phyloP scores from a whole-genome alignment of 2,888 invertebrate genomes.

The Erebia epiphron region DNA sequence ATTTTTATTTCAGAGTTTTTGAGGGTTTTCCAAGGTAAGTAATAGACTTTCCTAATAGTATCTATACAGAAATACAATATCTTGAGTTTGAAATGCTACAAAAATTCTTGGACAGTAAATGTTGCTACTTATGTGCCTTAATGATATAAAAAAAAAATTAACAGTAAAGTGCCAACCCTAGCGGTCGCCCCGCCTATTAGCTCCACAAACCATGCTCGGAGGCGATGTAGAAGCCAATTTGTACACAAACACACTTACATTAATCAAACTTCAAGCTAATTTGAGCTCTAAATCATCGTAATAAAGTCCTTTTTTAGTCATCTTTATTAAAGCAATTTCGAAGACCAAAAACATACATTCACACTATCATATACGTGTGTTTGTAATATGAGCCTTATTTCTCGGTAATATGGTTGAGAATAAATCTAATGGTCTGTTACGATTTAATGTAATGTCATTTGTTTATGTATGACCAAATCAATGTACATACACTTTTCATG shows the following conservation, averaged over 20 bases:
- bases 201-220: slow-evolving; percentile 63
- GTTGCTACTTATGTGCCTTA: no score
- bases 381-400: background rate
- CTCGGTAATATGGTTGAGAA: background rate
- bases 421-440: background rate
- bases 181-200: slow-evolving; percentile 65
- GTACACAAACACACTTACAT: slow-evolving; percentile 50
- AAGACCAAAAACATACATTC: slow-evolving; percentile 26
- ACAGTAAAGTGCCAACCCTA: slow-evolving; percentile 54
- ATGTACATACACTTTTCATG: slow-evolving; percentile 1
- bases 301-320: slow-evolving; percentile 12
- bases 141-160: no score
- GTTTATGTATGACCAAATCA: slow-evolving; percentile 5
- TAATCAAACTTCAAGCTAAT: background rate
- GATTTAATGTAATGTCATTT: slow-evolving; percentile 10
- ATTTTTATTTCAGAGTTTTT: no score
- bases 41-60: no score
- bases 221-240: slow-evolving; percentile 77
- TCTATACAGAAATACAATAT: no score
- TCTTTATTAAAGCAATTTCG: slow-evolving; percentile 10
- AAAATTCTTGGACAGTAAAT: no score
- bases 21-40: no score
- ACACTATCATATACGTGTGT: background rate
- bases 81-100: no score
- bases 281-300: background rate